Percentiles rank a stretch among this genome's conserved stretches.
phyloP scores from a whole-genome alignment of 92 coral and sea anemone species.

The Zoanthus gigantus region DNA sequence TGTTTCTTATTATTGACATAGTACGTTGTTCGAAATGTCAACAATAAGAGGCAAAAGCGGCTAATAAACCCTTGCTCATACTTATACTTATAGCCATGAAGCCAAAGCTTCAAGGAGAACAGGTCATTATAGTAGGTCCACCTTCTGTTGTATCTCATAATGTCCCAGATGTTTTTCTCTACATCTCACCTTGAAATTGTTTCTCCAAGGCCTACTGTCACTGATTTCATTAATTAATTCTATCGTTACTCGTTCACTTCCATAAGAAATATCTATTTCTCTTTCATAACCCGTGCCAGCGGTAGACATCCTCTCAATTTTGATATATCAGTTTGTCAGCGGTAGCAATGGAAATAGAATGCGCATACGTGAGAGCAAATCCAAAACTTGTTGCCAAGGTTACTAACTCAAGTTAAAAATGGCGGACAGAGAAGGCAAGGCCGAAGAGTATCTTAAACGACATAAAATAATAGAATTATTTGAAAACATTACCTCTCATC shows the following conservation, averaged over 20 bases:
- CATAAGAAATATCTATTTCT: constrained; percentile 79
- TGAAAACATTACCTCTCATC: constrained; percentile 89
- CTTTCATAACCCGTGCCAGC: not conserved
- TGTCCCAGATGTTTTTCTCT: not conserved
- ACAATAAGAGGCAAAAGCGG: too few species aligned
- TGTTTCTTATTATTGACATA: too few species aligned
- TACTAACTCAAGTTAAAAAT: constrained; percentile 64
- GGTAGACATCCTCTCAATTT: not conserved
- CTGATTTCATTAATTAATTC: constrained; percentile 55
- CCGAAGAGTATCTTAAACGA: constrained; percentile 82
- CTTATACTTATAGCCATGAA: too few species aligned
- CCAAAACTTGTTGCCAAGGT: constrained; percentile 53
- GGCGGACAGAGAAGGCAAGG: constrained; percentile 87
- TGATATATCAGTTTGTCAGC: not conserved
- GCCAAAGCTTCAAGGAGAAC: too few species aligned
- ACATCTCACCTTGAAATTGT: constrained; percentile 41
- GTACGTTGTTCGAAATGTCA: too few species aligned
- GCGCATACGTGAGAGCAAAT: constrained; percentile 14
- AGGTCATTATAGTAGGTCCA: not conserved
- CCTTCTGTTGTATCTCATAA: not conserved
- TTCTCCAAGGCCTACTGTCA: constrained; percentile 54
- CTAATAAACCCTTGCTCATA: too few species aligned
- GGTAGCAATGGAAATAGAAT: not conserved
- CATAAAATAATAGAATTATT: constrained; percentile 92
- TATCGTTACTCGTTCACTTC: constrained; percentile 72